phyloP scores from a whole-genome alignment of 2,113 vertebrate species.

The Rafetus swinhoei region DNA sequence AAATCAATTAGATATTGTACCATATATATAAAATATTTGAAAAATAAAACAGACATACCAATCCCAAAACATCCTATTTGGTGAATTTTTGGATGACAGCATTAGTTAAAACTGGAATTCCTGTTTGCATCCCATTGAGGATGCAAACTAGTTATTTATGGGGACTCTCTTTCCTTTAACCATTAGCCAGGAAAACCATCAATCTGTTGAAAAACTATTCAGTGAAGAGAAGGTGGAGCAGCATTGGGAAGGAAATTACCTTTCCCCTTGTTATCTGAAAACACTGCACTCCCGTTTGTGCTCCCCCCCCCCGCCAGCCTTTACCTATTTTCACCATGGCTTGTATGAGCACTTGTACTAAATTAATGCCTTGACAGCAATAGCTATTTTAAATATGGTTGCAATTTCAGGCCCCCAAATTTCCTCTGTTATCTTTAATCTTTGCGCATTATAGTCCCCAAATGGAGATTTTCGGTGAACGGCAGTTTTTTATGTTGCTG shows the following conservation, averaged over 20 bases:
- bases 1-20: slow-evolving; percentile 11
- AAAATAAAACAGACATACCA: not conserved
- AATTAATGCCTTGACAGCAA: slow-evolving; percentile 56
- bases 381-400: slow-evolving; percentile 76
- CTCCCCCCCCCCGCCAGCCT: not conserved
- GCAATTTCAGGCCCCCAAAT: slow-evolving; percentile 65
- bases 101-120: slow-evolving; percentile 39
- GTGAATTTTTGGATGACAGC: slow-evolving; percentile 22
- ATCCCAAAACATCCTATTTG: slow-evolving; percentile 44
- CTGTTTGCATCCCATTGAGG: slow-evolving; percentile 28
- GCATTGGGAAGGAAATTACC: slow-evolving; percentile 58
- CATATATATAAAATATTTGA: slow-evolving; percentile 27
- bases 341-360: slow-evolving; percentile 64
- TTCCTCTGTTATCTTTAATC: slow-evolving; percentile 69
- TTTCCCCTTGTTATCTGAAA: slow-evolving; percentile 72
- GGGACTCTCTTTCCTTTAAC: slow-evolving; percentile 30
- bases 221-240: slow-evolving; percentile 43
- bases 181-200: slow-evolving; percentile 51
- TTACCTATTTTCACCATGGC: slow-evolving; percentile 58
- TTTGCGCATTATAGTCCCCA: slow-evolving; percentile 52
- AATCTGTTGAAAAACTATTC: slow-evolving; percentile 30
- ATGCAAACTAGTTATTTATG: slow-evolving; percentile 47
- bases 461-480: slow-evolving; percentile 50
- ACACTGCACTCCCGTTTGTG: slow-evolving; percentile 37
- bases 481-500: slow-evolving; percentile 67